Conservation (phyloP, 2,888 invertebrate genomes). For the Philhelius pedissequus region DNA sequence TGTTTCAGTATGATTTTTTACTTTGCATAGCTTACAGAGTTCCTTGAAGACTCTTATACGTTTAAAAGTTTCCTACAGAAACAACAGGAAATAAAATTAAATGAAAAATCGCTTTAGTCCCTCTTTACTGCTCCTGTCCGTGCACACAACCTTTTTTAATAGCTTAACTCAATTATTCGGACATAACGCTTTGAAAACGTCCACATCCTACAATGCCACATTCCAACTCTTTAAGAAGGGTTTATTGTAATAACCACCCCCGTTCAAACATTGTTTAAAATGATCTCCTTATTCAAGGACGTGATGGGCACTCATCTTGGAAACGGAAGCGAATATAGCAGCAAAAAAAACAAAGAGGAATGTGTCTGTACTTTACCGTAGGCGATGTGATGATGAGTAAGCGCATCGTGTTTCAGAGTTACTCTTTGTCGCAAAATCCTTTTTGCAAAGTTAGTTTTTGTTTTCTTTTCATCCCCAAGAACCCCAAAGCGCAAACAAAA, state of each 20-base stretch:
- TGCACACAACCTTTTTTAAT: slow-evolving; percentile 21
- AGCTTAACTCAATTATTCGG: slow-evolving; percentile 64
- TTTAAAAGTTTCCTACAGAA: slow-evolving; percentile 1
- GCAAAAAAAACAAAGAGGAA: neutral
- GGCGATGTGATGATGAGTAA: slow-evolving; percentile 30
- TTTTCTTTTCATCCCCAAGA: neutral
- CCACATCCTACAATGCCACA: neutral
- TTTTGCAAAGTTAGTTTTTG: neutral
- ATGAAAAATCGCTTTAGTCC: slow-evolving; percentile 18
- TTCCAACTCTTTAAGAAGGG: neutral
- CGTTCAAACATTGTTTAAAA: slow-evolving; percentile 41
- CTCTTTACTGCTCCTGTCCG: neutral
- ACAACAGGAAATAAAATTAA: neutral
- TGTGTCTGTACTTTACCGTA: neutral
- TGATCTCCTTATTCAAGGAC: slow-evolving; percentile 32
- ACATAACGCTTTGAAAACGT: slow-evolving; percentile 57
- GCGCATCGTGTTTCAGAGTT: slow-evolving; percentile 24
- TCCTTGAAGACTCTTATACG: slow-evolving; percentile 14
- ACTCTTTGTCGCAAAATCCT: slow-evolving; percentile 16
- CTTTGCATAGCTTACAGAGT: neutral
- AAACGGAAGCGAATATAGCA: slow-evolving; percentile 28
- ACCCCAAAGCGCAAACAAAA: neutral
- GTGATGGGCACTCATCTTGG: slow-evolving; percentile 29
- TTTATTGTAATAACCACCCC: slow-evolving; percentile 32
- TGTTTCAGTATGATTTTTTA: slow-evolving; percentile 16